Base-by-base conservation (phyloP, 2,888 invertebrate genomes). In the Acanthopleura granulata region DNA sequence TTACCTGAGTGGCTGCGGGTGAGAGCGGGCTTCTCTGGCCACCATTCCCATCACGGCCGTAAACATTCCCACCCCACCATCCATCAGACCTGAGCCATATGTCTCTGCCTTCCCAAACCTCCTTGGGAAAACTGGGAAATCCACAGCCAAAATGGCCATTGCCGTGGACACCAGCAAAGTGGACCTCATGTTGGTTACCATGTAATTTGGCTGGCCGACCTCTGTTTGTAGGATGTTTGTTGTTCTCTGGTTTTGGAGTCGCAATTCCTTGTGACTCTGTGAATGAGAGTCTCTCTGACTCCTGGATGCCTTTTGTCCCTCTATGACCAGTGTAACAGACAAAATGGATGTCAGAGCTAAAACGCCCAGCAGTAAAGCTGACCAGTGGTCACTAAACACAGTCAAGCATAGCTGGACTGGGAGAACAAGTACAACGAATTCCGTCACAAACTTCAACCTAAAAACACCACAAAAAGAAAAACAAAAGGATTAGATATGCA, bases 31-130 rank as follows among this genome's bases (percentile, higher is more conserved):
- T 76, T 89, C 89, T 49, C 85, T 86, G 12, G 86, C 86, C 0
- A 89, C 88, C 75, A 89, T 80, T 16, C 86, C 89, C 25, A 86
- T 77, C 16, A 89, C 74, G 11, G 89, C 81, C 77, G 50, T 71
- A 91, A 95, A 99, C 25, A 95, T 90, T 0, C 97, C 98, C 4
- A 98, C 98, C 15, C 99, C 99, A 15, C 95, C 93, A 88, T 99
- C 99, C 99, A 99, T 99, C 40, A 97, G 76, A 12, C 91, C 90
- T 89, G 88, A 96, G 0, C 98, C 98, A 91, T 93, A 96, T 0
- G 91, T 93, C 87, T 95, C 95, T 0, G 97, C 96, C 91, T 99
- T 99, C 0, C 95, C 95, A 89, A 96, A 95, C 82, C 94, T 91
- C 71, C 95, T 91, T 0, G 98, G 98, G 89, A 97, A 99, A 73